Conservation (phyloP, 2,113 vertebrate genomes). For the Pachyramphus minor region DNA sequence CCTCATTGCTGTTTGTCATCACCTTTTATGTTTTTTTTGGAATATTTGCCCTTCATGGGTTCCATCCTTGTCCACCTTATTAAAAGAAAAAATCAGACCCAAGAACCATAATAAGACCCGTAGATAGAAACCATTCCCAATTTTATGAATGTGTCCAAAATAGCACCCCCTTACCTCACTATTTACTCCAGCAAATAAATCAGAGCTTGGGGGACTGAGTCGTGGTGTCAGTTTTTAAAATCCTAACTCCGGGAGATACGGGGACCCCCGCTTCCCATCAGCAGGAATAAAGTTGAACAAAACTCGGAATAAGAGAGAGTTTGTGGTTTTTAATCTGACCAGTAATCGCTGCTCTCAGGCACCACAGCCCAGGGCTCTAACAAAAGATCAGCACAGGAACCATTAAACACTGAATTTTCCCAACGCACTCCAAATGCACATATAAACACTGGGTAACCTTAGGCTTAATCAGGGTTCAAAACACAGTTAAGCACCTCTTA, state of each 20-base stretch:
- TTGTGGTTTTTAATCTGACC: constrained; percentile 34
- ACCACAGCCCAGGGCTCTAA: constrained; percentile 26
- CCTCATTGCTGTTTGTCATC: background rate
- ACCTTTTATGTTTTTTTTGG: background rate
- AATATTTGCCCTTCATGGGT: background rate
- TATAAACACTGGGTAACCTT: constrained; percentile 55
- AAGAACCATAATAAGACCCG: fast-evolving
- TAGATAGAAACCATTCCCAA: background rate
- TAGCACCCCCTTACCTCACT: background rate
- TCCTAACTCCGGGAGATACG: background rate
- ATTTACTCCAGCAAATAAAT: background rate
- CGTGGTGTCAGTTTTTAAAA: background rate
- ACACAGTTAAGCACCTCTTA: constrained; percentile 57
- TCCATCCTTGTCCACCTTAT: background rate
- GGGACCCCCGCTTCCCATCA: background rate
- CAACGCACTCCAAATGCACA: constrained; percentile 19
- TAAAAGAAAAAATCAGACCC: background rate
- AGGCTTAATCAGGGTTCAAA: constrained; percentile 54
- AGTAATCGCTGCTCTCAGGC: constrained; percentile 17
- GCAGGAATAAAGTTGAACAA: background rate
- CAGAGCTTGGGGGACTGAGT: background rate
- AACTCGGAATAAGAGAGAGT: background rate
- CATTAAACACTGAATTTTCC: constrained; percentile 60
- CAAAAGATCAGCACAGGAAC: constrained; percentile 61
- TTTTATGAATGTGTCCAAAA: background rate